Base-by-base conservation (phyloP, 2,888 invertebrate genomes). In the Auanema sp. region DNA sequence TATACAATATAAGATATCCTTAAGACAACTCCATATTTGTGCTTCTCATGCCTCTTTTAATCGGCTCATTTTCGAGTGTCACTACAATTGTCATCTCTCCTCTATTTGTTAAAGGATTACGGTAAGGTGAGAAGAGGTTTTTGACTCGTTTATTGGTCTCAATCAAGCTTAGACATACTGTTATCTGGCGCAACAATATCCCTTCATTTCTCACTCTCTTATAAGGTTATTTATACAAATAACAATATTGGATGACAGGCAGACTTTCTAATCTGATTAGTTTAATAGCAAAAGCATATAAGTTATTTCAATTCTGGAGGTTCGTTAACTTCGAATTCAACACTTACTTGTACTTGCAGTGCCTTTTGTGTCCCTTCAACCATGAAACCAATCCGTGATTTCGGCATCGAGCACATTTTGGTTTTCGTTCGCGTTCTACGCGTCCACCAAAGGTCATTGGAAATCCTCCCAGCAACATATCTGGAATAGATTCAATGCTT, bases 301-400 rank as follows among this genome's bases (percentile, higher is more conserved):
- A 33, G 4, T 8, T 33, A 33, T 33, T 33, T n/a, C n/a, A n/a
- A n/a, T n/a, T n/a, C n/a, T n/a, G n/a, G n/a, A n/a, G n/a, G n/a
- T n/a, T n/a, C n/a, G n/a, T n/a, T n/a, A 8, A 49, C 49, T 23
- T 21, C 2, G 40, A 21, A 43, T 8, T 33, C 4, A 33, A 33
- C 33, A 64, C 72, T 74, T 18, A 81, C 82, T 79, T 82, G 95
- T 94, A 97, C 66, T 94, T 89, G 85, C 96, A 97, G 87, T 95
- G 96, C 14, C 96, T 89, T 86, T 88, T 87, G 75, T 85, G 85
- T 43, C 93, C 86, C 86, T 96, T 96, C 59, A 93, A 88, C 44
- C 92, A 92, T 41, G 94, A 93, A 66, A 96, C 95, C 73, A 96
- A 93, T 77, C 96, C 96, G 88, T 97, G 96, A 87, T 97, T 96